Base-by-base conservation (phyloP, 2,113 vertebrate genomes). In the Oenanthe oenanthe region DNA sequence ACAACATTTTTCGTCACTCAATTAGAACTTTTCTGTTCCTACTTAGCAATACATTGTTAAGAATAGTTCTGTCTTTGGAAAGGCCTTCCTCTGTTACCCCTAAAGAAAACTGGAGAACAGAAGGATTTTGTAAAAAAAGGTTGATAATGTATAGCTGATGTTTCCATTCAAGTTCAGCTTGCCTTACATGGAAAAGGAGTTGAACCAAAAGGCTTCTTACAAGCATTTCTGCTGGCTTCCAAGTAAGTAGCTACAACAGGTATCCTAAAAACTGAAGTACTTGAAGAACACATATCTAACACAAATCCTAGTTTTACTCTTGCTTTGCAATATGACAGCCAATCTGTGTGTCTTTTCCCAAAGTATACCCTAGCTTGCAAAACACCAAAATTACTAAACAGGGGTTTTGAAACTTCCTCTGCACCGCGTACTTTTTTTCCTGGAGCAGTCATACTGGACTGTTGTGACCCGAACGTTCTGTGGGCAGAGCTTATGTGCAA, bases 351-450 rank as follows among this genome's bases (percentile, higher is more conserved):
- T 62, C 71, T 95, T 79, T 92, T 95, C 54, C 84, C 56, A 76
- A 85, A 93, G 71, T 45, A 40, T 36, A 22, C 63, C 28, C 45
- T 47, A 10, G 62, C 93, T 94, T 95, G 89, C 89, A 96, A 94
- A 94, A 95, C 67, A 85, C 4, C 9, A 31, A 40, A 73, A 88
- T 95, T 95, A 89, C 89, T 92, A 92, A 91, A 95, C n/a, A 57
- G 42, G 38, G 18, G 36, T 85, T 94, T 95, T 96, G 94, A 96
- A 96, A 95, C 82, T 95, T 96, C 92, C 89, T 93, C 38, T 82
- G 71, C 47, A 85, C 82, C 73, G 79, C 26, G 7, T 54, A 16
- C 3, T 61, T 72, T 62, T 58, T 86, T 81, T 57, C 43, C 45
- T 47, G 45, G 36, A 89, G 51, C 24, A 71, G 12, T 79, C 2